Evolutionary conservation across 2,113 vertebrate genomes (phyloP), one percentile per base, ranked within the genome.

Genomic region (Bubo bubo): DNA sequence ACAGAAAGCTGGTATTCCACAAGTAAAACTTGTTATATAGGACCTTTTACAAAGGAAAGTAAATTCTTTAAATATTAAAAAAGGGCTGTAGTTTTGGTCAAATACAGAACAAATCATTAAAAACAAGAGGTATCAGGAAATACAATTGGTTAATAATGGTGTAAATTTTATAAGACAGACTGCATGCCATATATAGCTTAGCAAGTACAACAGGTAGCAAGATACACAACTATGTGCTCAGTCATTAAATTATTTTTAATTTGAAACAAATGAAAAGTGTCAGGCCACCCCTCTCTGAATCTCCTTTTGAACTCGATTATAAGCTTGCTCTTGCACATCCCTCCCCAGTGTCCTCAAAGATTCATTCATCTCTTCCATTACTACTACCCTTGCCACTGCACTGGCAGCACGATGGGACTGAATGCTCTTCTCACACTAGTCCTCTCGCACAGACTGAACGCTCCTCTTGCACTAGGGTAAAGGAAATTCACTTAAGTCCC

Each of bases 381-480:
- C 47, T 41, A 30, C 47, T 10, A 16, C 4, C 37, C n/a, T 45
- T 72, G 47, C 27, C 47, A 27, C 62, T 55, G 19, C 63, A 91
- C 0, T 0, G 23, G 64, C n/a, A 43, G 67, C 21, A 12, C 27
- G 32, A 47, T 39, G 30, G 34, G 28, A 50, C 17, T 68, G 23
- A 53, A 72, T 15, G 35, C 24, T 50, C 23, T 32, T 59, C 47
- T 71, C 7, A 1, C 14, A 18, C 0, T 0, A 32, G 6, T 18
- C 43, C 17, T 45, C 43, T 45, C 15, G 16, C 43, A 45, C 43
- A 45, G 28, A 50, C 17, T 72, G 23, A 53, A 72, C 15, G 35
- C 24, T 50, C 23, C n/a, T 59, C 47, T 71, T 6, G 1, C 14
- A 16, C 0, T 0, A 32, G 6, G 5, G 12, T 30, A 62, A 76